These are phyloP conservation scores for Antennarius striatus DNA, from an alignment of 2,113 vertebrate genomes.

Conservation along the genomic window DNA sequence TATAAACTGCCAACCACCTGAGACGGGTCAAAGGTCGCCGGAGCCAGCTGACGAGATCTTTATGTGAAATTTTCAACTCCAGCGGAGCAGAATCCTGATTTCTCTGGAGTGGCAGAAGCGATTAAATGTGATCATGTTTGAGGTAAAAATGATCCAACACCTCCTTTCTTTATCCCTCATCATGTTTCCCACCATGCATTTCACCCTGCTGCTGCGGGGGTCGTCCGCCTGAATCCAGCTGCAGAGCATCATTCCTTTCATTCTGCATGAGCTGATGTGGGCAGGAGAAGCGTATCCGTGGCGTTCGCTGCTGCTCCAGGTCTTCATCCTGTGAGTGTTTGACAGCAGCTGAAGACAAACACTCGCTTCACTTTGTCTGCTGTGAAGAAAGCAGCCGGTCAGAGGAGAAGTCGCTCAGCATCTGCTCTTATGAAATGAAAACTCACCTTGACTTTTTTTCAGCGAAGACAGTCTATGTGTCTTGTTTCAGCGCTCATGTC, in stretches of 20 bases:
- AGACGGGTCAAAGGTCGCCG: constrained; percentile 39
- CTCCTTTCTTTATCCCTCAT: no score
- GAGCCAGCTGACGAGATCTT: constrained; percentile 26
- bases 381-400: constrained; percentile 30
- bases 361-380: constrained; percentile 51
- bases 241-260: constrained; percentile 1
- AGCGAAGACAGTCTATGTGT: neutral
- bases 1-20: constrained; percentile 1
- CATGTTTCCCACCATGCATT: constrained; percentile 35
- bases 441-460: constrained; percentile 32
- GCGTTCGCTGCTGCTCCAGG: constrained; percentile 1
- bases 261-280: constrained; percentile 10
- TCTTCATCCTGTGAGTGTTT: constrained; percentile 17
- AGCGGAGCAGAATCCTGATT: constrained; percentile 11
- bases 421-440: constrained; percentile 31
- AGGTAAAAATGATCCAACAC: no score
- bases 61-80: constrained; percentile 3
- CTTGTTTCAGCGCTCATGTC: neutral
- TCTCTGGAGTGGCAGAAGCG: neutral
- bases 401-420: constrained; percentile 28
- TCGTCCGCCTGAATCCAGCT: neutral
- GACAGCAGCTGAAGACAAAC: constrained; percentile 31
- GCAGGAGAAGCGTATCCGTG: neutral
- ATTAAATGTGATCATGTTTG: constrained; percentile 13
- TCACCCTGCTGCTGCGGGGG: neutral